A percentile compares a stretch with the other conserved stretches of the same genome.
These are phyloP conservation scores for Margarornis squamiger DNA, from an alignment of 2,797 vertebrate genomes.

Conservation along the genomic window DNA sequence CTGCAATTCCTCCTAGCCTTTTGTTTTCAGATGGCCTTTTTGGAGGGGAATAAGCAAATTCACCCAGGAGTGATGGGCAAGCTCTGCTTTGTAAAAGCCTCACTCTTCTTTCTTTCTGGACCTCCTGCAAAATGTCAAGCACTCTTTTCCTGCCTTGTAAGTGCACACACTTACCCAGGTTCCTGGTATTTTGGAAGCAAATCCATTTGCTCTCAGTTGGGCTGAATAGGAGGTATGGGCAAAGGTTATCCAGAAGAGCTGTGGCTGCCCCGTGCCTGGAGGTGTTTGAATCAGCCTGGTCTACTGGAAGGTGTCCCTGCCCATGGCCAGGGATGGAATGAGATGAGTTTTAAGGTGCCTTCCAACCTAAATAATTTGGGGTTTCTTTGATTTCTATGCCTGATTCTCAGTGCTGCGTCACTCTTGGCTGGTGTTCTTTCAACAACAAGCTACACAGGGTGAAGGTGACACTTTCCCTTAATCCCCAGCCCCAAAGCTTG, in stretches of 20 bases:
- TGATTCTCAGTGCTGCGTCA: not conserved
- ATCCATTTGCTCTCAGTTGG: not conserved
- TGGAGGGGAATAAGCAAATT: not conserved
- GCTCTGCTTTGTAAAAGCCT: conserved; percentile 4
- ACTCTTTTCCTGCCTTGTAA: not conserved
- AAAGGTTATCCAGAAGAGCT: not conserved
- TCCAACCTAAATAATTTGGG: not conserved
- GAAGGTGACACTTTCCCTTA: not conserved
- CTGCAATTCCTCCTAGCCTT: not conserved
- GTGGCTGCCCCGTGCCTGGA: not conserved
- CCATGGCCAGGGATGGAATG: not conserved
- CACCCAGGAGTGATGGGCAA: not conserved
- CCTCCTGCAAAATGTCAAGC: not conserved
- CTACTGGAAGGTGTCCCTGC: not conserved
- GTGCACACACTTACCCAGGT: not conserved
- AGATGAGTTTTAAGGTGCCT: not conserved
- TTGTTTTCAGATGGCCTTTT: conserved; percentile 39
- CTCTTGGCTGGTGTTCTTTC: not conserved
- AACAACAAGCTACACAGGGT: not conserved
- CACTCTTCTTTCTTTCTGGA: not conserved
- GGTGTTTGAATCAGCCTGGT: not conserved
- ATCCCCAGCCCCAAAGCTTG: not conserved
- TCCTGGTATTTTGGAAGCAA: not conserved
- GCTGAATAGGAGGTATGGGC: not conserved
- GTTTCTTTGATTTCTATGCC: not conserved